These are phyloP conservation scores for Alviniconcha marisindica DNA, from an alignment of 1,140 invertebrate species.

Conservation along the genomic window DNA sequence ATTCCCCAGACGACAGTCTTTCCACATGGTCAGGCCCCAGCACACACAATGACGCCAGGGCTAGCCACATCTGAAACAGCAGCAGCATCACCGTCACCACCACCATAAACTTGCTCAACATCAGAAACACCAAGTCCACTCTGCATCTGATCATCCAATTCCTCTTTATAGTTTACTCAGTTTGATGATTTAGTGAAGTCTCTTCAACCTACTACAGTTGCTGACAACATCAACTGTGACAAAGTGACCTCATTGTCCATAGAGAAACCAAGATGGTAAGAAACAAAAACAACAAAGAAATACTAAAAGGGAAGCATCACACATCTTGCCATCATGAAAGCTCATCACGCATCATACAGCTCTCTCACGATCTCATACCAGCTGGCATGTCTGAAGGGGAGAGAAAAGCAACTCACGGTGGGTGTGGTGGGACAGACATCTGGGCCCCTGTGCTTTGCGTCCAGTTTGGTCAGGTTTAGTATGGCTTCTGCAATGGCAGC, in stretches of 20 bases:
- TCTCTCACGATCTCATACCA: background rate
- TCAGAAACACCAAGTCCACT: no score
- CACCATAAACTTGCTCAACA: no score
- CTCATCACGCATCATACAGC: background rate
- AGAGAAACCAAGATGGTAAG: no score
- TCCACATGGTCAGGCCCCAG: constrained; percentile 94
- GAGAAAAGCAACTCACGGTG: constrained; percentile 75
- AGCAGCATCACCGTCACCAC: constrained; percentile 10
- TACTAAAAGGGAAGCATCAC: background rate
- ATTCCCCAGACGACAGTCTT: constrained; percentile 85
- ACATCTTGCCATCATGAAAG: background rate
- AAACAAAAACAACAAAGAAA: no score
- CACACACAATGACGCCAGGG: constrained; percentile 94
- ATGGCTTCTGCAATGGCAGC: constrained; percentile 94
- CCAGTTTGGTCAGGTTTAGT: constrained; percentile 88
- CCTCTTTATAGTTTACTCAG: no score
- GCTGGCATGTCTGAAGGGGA: background rate
- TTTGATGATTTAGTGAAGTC: no score
- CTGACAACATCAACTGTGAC: no score
- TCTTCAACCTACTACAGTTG: no score
- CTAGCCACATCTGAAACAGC: constrained; percentile 87
- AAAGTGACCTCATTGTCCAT: no score
- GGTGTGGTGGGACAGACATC: constrained; percentile 87
- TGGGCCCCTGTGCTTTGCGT: constrained; percentile 85
- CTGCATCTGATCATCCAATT: no score